These are phyloP conservation scores for Desoria tigrina DNA, from an alignment of 2,888 invertebrate species.

Conservation along the genomic window DNA sequence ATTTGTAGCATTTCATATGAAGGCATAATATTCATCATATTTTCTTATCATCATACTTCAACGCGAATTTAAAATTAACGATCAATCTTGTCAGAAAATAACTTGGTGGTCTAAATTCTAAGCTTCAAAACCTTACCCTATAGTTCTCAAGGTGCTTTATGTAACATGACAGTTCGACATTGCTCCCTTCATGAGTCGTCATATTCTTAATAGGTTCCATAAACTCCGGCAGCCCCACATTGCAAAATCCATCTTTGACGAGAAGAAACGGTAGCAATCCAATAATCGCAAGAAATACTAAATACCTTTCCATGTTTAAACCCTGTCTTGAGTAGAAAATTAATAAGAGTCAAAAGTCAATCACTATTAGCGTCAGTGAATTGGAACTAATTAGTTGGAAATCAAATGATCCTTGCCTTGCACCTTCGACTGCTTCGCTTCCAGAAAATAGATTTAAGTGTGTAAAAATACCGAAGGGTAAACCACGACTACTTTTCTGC, in stretches of 20 bases:
- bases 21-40: neutral
- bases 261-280: no score
- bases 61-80: neutral
- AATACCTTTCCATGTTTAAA: neutral
- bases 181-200: conserved; percentile 35
- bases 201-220: conserved; percentile 47
- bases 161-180: conserved; percentile 47
- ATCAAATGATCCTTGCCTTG: no score
- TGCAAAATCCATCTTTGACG: neutral
- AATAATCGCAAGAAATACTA: neutral
- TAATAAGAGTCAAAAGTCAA: no score
- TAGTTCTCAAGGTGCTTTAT: conserved; percentile 41
- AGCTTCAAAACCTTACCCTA: conserved; percentile 29
- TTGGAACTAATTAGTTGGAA: no score
- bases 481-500: no score
- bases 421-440: no score
- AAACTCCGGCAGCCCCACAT: conserved; percentile 35
- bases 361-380: no score
- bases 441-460: no score
- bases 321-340: no score
- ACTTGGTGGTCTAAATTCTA: neutral
- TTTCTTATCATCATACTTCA: neutral
- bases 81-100: neutral
- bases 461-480: no score
- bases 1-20: neutral